These are phyloP conservation scores for Apodemia zela DNA, from an alignment of 2,888 invertebrate species.

Conservation along the genomic window DNA sequence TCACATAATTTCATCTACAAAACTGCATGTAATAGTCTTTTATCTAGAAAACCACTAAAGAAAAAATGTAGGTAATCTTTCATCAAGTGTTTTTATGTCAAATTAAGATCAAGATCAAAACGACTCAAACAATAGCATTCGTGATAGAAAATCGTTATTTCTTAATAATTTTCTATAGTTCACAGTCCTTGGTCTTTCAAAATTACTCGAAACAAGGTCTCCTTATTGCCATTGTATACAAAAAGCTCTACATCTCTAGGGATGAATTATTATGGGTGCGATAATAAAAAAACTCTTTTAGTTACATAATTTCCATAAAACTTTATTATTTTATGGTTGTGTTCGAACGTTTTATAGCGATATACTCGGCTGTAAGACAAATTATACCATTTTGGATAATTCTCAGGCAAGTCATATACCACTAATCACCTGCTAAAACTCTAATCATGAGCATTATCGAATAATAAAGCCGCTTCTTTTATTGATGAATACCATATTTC, in stretches of 20 bases:
- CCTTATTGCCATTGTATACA: constrained; percentile 40
- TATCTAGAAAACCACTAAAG: constrained; percentile 2
- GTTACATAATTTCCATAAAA: constrained; percentile 59
- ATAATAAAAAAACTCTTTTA: constrained; percentile 50
- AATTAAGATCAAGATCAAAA: constrained; percentile 33
- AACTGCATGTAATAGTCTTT: constrained; percentile 12
- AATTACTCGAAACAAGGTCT: constrained; percentile 55
- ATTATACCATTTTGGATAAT: constrained; percentile 51
- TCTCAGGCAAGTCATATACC: constrained; percentile 45
- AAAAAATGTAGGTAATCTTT: constrained; percentile 9
- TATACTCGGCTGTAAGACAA: constrained; percentile 47
- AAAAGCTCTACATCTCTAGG: constrained; percentile 1
- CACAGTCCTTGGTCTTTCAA: constrained; percentile 66
- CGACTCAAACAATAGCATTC: constrained; percentile 31
- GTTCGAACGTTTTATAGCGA: constrained; percentile 53
- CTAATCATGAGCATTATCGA: constrained; percentile 26
- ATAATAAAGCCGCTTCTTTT: constrained; percentile 19
- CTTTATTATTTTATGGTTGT: constrained; percentile 68
- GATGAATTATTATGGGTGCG: constrained; percentile 15
- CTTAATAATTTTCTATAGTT: constrained; percentile 53
- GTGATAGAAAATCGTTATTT: constrained; percentile 16
- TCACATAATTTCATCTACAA: neutral
- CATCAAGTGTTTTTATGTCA: constrained; percentile 8
- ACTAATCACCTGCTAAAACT: constrained; percentile 56
- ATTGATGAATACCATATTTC: constrained; percentile 16